These are phyloP conservation scores for Salpingus planirostris DNA, from an alignment of 2,888 invertebrate genomes.

Conservation along the genomic window DNA sequence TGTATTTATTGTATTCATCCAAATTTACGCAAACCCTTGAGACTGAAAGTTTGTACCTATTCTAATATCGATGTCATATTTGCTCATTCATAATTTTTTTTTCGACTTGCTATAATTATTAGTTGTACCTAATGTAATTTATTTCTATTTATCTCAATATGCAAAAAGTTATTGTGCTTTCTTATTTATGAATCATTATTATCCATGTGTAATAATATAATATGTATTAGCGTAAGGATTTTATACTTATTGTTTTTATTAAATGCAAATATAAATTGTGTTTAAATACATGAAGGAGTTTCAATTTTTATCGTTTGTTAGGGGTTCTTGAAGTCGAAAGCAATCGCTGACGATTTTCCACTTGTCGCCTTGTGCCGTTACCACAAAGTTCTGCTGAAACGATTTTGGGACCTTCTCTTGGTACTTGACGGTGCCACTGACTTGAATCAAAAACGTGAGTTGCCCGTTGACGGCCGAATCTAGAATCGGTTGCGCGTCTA, in stretches of 20 bases:
- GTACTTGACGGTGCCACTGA: constrained; percentile 74
- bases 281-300: too few relatives aligned
- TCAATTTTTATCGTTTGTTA: constrained; percentile 16
- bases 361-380: constrained; percentile 80
- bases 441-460: constrained; percentile 73
- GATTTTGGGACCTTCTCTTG: constrained; percentile 51
- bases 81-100: constrained; percentile 20
- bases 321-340: constrained; percentile 66
- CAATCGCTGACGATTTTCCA: constrained; percentile 92
- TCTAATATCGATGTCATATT: constrained; percentile 5
- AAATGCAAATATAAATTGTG: constrained; percentile 19
- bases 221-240: constrained; percentile 21
- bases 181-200: too few relatives aligned
- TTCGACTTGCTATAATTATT: constrained; percentile 6
- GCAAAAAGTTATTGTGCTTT: constrained; percentile 15
- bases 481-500: constrained; percentile 78
- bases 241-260: constrained; percentile 23
- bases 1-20: constrained; percentile 17
- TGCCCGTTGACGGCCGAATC: constrained; percentile 70
- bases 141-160: constrained; percentile 10
- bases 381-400: constrained; percentile 79
- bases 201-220: too few relatives aligned
- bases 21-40: constrained; percentile 21
- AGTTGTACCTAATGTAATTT: constrained; percentile 7
- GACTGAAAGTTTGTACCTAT: constrained; percentile 19